Conservation (phyloP, 1,140 invertebrate genomes). For the Ruditapes philippinarum region DNA sequence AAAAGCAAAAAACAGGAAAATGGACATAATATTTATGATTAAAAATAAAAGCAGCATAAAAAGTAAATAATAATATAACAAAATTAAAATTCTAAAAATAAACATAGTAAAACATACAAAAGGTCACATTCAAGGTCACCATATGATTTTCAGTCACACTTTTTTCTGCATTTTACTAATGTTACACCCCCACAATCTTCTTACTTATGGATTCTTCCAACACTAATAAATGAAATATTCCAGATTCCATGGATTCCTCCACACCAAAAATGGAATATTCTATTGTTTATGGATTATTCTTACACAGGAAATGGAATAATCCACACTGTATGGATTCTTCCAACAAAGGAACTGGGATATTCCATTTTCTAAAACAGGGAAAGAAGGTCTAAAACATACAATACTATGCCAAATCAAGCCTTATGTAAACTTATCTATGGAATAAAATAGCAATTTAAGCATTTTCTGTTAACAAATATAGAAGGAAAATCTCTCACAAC, state of each 20-base stretch:
- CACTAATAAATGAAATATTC: background rate
- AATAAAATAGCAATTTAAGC: background rate
- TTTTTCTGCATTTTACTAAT: background rate
- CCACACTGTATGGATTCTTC: background rate
- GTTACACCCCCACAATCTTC: background rate
- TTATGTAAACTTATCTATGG: background rate
- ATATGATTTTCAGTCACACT: background rate
- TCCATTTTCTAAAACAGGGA: background rate
- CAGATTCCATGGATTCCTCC: background rate
- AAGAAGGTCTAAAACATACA: background rate
- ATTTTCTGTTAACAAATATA: background rate
- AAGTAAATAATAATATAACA: slow-evolving; percentile 23
- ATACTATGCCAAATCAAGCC: background rate
- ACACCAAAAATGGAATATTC: background rate
- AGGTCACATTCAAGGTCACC: too few relatives aligned
- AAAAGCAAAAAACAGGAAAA: background rate
- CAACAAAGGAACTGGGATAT: background rate
- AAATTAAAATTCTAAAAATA: slow-evolving; percentile 21
- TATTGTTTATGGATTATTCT: background rate
- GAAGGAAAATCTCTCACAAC: background rate
- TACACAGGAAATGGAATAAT: background rate
- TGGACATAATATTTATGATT: background rate
- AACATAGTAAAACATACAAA: background rate
- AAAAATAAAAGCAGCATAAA: slow-evolving; percentile 25
- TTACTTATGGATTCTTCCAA: background rate